Base-by-base conservation (phyloP, 2,113 vertebrate species). In the Macaca mulatta region DNA sequence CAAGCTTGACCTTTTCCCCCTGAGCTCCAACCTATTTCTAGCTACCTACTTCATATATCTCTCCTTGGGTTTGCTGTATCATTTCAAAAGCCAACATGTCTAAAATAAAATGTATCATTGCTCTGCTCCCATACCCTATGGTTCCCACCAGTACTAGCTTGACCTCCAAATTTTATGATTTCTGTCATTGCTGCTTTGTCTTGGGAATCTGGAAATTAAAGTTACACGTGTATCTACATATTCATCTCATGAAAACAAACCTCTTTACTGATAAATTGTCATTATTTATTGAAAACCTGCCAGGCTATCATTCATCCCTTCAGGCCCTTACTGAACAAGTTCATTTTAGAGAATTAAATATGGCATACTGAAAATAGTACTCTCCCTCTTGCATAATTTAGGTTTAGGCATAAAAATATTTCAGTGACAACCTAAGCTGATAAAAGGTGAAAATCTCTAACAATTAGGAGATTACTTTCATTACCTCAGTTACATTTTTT, bases 271-370 rank as follows among this genome's bases (percentile, higher is more conserved):
- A 83, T 94, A 78, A 97, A 89, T 50, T 75, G 14, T 91, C 72
- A 94, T 97, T 96, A 83, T 82, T 97, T 91, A 95, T 82, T 97
- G 74, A 96, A 96, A 90, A 83, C 1, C 77, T 97, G 78, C 45
- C 61, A 91, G 79, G 12, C 32, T 75, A 79, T 97, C 95, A 90
- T 83, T 95, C 89, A 91, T 45, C n/a, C 59, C 78, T 97, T 87
- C 43, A 64, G 74, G 84, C 52, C 32, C 27, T 61, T 30, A 16
- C 27, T n/a, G 40, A 96, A 83, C 40, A 96, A 88, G 94, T n/a
- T 75, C 81, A 70, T 79, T 91, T 94, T 59, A 25, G 45, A 70
- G 40, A 96, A 95, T 96, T 97, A 89, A 95, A 96, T 67, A 61
- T 85, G 82, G n/a, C n/a, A 80, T 75, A 22, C 40, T 91, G 32